phyloP scores from a whole-genome alignment of 2,888 invertebrate genomes.

The Nomada flava region DNA sequence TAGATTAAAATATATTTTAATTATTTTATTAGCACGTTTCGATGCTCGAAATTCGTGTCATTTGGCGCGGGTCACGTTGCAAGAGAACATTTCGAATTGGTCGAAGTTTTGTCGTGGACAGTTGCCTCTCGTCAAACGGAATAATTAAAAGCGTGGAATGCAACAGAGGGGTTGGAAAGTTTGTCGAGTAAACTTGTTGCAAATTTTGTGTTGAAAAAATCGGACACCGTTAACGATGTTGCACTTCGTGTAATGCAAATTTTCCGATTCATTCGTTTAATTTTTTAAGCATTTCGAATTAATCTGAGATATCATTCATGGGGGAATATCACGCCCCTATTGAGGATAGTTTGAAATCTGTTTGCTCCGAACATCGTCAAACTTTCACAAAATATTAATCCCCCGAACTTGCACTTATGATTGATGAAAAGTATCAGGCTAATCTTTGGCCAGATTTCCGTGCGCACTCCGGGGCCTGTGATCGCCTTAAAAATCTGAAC shows the following conservation, averaged over 20 bases:
- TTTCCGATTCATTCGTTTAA: no score
- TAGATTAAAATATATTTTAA: no score
- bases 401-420: not conserved
- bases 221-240: constrained; percentile 2
- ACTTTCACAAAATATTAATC: not conserved
- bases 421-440: not conserved
- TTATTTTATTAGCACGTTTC: no score
- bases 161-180: not conserved
- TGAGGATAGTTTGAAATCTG: not conserved
- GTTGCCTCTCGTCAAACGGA: not conserved
- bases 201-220: constrained; percentile 19
- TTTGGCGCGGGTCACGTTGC: no score
- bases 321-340: no score
- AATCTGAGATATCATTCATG: no score
- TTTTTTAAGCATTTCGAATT: no score
- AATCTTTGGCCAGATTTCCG: constrained; percentile 33
- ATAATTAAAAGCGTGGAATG: no score
- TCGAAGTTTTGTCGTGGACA: not conserved
- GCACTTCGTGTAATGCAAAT: not conserved
- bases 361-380: not conserved
- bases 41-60: no score
- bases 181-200: not conserved
- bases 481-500: constrained; percentile 52
- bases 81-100: no score
- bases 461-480: constrained; percentile 2